phyloP scores from a whole-genome alignment of 2,888 invertebrate species.

The Lepeophtheirus nordmannii region DNA sequence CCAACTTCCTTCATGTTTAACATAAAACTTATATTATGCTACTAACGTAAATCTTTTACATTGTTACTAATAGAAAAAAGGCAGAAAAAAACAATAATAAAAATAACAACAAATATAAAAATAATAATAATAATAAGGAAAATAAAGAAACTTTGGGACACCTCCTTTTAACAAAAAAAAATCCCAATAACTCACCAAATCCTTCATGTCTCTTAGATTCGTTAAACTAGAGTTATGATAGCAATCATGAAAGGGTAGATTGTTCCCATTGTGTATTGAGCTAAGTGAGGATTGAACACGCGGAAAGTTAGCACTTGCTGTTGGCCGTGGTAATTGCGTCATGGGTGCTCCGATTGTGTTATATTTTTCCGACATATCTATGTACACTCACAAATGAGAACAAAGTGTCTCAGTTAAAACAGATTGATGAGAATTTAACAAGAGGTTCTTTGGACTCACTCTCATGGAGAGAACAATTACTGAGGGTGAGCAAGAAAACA shows the following conservation, averaged over 20 bases:
- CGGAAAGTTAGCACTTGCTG: conserved; percentile 7
- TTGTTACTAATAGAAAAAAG: background rate
- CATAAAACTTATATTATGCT: too few species aligned
- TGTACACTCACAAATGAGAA: too few species aligned
- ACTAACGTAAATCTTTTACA: too few species aligned
- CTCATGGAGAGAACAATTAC: too few species aligned
- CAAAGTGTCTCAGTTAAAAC: too few species aligned
- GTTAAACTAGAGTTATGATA: conserved; percentile 12
- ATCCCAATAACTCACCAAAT: conserved; percentile 9
- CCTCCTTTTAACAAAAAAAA: background rate
- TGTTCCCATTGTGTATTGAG: background rate
- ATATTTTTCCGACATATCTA: conserved; percentile 23
- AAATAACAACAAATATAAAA: background rate
- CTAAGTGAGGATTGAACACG: conserved; percentile 16
- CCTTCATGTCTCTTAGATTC: conserved; percentile 1
- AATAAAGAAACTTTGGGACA: conserved; percentile 7
- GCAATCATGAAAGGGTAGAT: conserved; percentile 16
- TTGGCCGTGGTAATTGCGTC: conserved; percentile 17
- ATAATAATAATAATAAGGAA: background rate
- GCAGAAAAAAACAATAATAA: background rate
- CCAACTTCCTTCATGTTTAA: too few species aligned
- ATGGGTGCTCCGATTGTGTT: conserved; percentile 22
- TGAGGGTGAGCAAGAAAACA: too few species aligned
- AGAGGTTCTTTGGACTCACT: too few species aligned
- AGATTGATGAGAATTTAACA: too few species aligned